Evolutionary conservation across 2,888 invertebrate genomes (phyloP).

Genomic region (Pseudococcus jackbeardsleyi): DNA sequence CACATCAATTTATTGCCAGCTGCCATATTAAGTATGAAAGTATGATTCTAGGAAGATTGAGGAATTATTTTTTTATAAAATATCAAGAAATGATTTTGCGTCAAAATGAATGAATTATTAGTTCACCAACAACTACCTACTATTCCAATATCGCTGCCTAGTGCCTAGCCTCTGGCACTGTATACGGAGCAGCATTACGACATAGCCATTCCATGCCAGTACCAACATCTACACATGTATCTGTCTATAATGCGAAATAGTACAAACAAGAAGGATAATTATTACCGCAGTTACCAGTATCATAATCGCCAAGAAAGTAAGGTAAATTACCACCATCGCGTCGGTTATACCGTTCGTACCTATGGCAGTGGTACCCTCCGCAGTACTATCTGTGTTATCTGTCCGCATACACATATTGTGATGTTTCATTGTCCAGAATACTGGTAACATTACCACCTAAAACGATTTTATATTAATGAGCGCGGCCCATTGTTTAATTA

Average conservation of each 20-base stretch:
- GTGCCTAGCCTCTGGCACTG: not conserved
- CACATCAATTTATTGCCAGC: too few relatives aligned
- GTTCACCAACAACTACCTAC: too few relatives aligned
- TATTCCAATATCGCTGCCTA: not conserved
- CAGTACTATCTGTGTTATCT: too few relatives aligned
- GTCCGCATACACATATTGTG: not conserved
- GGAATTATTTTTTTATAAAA: too few relatives aligned
- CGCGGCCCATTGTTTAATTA: constrained; percentile 54
- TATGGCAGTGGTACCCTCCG: not conserved
- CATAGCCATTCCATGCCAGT: not conserved
- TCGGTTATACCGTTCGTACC: not conserved
- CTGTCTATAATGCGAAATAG: not conserved
- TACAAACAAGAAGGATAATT: constrained; percentile 51
- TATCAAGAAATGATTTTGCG: too few relatives aligned
- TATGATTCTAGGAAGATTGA: too few relatives aligned
- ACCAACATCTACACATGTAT: not conserved
- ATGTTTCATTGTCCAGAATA: constrained; percentile 10
- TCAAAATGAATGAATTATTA: too few relatives aligned
- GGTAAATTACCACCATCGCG: constrained; percentile 12
- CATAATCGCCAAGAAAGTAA: constrained; percentile 46
- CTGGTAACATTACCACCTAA: constrained; percentile 43
- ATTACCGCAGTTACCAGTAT: constrained; percentile 38
- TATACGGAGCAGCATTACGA: constrained; percentile 36
- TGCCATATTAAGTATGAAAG: too few relatives aligned
- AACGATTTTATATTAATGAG: constrained; percentile 54